Evolutionary conservation across 2,113 vertebrate genomes (phyloP), one percentile per base, ranked within the genome.

Genomic region (Zonotrichia leucophrys): DNA sequence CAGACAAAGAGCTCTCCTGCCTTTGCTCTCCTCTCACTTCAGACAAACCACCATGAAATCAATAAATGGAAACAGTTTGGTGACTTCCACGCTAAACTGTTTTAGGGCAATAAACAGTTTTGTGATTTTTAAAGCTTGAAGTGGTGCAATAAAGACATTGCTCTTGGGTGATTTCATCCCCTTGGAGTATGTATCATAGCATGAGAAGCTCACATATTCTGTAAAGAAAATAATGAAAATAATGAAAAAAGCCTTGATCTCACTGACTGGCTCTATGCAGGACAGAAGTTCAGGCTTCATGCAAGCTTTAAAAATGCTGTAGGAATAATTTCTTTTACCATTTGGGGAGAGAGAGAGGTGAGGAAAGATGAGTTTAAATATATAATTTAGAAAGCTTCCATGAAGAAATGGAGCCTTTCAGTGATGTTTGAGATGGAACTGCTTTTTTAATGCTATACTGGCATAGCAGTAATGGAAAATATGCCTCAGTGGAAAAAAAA

Each of bases 391-490:
- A 81, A 30, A 91, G 47, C 20, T 80, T 96, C 55, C 88, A 94
- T 95, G 87, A 82, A 97, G 93, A 96, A 97, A 95, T 75, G 47
- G 39, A 92, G 89, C 39, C 78, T 97, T 94, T 94, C 76, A 94
- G 80, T 50, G 58, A 91, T 95, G 93, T 97, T 97, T 97, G 85
- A 96, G 91, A 96, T 95, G 89, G 94, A 97, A 64, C 53, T 80
- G 77, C 66, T 77, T 94, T 86, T 93, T 87, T 87, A 97, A 94
- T 84, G 90, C 70, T 62, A 63, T 76, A 79, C 76, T 94, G 92
- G 79, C 75, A 91, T 52, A 83, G 73, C 7, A 87, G 96, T 94
- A 94, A 94, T 97, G 97, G 96, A 97, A 97, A 98, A 97, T 95
- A 87, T 85, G 46, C 27, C 85, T 97, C 95, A 95, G 82, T 39